These are phyloP conservation scores for Ciconia boyciana DNA, from an alignment of 2,113 vertebrate genomes.

Conservation along the genomic window DNA sequence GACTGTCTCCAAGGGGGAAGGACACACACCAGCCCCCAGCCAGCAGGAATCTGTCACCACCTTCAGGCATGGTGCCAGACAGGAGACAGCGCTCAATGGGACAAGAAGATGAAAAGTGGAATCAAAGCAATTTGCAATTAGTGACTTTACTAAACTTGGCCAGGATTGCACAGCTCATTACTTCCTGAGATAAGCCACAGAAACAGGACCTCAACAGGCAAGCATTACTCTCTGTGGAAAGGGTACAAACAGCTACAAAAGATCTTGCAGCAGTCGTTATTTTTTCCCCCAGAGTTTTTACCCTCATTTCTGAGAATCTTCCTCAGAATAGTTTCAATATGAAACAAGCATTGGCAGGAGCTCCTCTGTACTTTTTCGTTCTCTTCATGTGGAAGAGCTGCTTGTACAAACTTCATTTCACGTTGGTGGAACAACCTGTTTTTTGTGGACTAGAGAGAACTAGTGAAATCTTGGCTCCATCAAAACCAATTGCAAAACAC, in stretches of 20 bases:
- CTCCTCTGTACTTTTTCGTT: background rate
- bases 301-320: background rate
- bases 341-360: conserved; percentile 20
- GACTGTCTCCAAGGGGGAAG: background rate
- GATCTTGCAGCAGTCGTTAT: background rate
- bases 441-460: background rate
- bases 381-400: background rate
- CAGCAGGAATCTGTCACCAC: background rate
- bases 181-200: background rate
- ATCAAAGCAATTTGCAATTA: conserved; percentile 3
- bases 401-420: background rate
- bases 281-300: background rate
- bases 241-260: background rate
- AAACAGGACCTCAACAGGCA: background rate
- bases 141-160: background rate
- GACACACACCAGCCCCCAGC: background rate
- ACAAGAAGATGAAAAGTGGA: background rate
- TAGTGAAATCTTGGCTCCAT: conserved; percentile 24
- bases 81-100: background rate
- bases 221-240: background rate
- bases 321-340: background rate
- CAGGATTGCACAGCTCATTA: background rate
- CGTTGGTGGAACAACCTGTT: background rate
- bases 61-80: background rate
- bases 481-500: conserved; percentile 42